Base-by-base conservation (phyloP, 2,888 invertebrate genomes). In the Drosophila macrospina region DNA sequence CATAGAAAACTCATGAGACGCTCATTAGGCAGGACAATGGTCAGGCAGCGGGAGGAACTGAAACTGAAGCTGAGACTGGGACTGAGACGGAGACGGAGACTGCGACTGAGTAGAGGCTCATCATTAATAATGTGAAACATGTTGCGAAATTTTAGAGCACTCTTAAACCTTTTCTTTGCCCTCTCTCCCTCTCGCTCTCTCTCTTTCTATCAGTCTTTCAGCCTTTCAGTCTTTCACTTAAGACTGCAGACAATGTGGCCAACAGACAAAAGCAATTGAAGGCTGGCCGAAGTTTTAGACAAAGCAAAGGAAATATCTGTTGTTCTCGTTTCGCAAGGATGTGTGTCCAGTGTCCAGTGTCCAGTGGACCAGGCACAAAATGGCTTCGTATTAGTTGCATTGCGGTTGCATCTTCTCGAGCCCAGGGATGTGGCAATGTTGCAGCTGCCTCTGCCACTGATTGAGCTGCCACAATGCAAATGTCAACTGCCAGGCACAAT, bases 81-180 rank as follows among this genome's bases (percentile, higher is more conserved):
- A n/a, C n/a, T n/a, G n/a, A n/a, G n/a, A n/a, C n/a, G n/a, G n/a
- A n/a, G n/a, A n/a, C n/a, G n/a, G n/a, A n/a, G n/a, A n/a, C n/a
- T n/a, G n/a, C n/a, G 10, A 24, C 32, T 72, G 71, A 48, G 74
- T 59, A 62, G 63, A 67, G 74, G 68, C 71, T 75, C 75, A 70
- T 81, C 80, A 81, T 84, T 77, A 83, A 85, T 88, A 85, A 85
- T 86, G 73, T 80, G 84, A 86, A 85, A 88, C 88, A 85, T 86
- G 86, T 88, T 88, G 88, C 86, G 73, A 86, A 86, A 86, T 88
- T 65, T 74, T 72, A 70, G 81, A 88, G 78, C 75, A 77, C 69
- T 68, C 75, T 80, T 70, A 84, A 88, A 84, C 84, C 79, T 81
- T 81, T 83, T 55, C 10, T 20, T 28, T 16, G 37, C 20, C 8